phyloP scores from a whole-genome alignment of 2,797 vertebrate species.

The Coreius guichenoti region DNA sequence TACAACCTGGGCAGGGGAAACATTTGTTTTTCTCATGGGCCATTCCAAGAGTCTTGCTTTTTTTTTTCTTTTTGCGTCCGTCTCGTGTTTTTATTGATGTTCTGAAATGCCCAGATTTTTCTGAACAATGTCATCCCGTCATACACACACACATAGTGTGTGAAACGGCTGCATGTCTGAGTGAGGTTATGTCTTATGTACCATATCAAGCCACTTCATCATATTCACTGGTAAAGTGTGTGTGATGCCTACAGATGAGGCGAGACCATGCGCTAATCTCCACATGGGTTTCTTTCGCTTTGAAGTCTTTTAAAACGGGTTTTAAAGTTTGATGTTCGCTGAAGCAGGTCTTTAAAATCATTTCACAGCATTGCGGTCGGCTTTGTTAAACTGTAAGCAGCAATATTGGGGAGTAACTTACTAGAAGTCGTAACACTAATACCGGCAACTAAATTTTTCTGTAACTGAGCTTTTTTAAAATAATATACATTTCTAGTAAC shows the following conservation, averaged over 20 bases:
- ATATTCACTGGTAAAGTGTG: conserved; percentile 21
- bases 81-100: conserved; percentile 30
- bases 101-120: conserved; percentile 1
- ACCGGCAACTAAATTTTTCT: neutral
- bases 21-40: conserved; percentile 18
- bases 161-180: conserved; percentile 20
- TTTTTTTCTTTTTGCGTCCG: neutral
- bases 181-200: conserved; percentile 26
- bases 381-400: neutral
- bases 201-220: conserved; percentile 31
- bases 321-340: conserved; percentile 1
- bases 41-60: neutral
- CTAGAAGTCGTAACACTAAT: neutral
- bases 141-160: conserved; percentile 11
- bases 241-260: conserved; percentile 27
- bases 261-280: conserved; percentile 6
- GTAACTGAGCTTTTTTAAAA: neutral
- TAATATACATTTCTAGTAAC: neutral
- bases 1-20: neutral
- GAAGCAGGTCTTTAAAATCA: neutral
- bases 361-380: neutral
- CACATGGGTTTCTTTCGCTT: conserved; percentile 1
- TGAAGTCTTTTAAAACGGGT: neutral
- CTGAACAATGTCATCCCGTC: conserved; percentile 9
- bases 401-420: neutral